phyloP scores from a whole-genome alignment of 2,113 vertebrate species.

The Galeopterus variegatus region DNA sequence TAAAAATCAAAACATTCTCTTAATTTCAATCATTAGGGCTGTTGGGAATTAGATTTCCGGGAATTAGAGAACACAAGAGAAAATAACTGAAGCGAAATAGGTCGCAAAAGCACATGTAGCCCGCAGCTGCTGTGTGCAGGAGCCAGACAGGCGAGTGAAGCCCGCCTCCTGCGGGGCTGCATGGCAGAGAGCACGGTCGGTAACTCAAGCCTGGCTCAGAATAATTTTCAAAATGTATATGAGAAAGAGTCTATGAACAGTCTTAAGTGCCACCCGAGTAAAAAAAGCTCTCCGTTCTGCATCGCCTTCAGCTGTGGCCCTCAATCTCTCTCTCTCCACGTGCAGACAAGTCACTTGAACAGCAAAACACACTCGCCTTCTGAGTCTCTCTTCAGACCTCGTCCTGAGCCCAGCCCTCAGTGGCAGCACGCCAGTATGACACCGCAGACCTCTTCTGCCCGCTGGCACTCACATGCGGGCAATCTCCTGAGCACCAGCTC shows the following conservation, averaged over 20 bases:
- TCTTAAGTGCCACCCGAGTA: background rate
- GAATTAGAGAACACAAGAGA: background rate
- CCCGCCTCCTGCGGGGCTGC: too few relatives aligned
- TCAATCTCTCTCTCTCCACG: background rate
- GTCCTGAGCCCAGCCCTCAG: background rate
- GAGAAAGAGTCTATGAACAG: background rate
- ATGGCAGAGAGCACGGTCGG: background rate
- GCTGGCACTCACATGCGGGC: background rate
- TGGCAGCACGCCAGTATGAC: fast-evolving
- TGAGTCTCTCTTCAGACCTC: background rate
- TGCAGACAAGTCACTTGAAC: too few relatives aligned
- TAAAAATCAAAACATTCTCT: background rate
- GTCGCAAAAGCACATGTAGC: background rate
- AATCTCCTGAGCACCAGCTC: background rate
- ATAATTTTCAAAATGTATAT: background rate
- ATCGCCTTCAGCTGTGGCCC: background rate
- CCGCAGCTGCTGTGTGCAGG: conserved; percentile 23
- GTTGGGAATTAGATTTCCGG: background rate
- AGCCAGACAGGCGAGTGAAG: background rate
- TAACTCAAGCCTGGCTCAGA: background rate
- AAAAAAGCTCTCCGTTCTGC: background rate
- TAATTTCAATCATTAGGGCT: background rate
- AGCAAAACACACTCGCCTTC: fast-evolving
- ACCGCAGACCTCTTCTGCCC: background rate
- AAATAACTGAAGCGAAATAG: background rate